Conservation (phyloP, 2,888 invertebrate genomes). For the Carpatolechia fugitivella region DNA sequence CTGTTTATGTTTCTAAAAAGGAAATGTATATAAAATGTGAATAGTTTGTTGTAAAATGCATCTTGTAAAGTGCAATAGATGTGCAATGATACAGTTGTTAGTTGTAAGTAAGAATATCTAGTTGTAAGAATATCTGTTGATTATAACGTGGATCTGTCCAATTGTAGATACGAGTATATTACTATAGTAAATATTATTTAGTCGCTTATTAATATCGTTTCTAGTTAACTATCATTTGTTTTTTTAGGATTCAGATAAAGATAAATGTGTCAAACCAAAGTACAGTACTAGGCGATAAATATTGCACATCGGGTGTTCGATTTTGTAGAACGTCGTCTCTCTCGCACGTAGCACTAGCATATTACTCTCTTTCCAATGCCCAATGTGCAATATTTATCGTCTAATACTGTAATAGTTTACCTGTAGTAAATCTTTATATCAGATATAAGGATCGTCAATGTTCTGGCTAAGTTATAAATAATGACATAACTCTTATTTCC, state of each 20-base stretch:
- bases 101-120: slow-evolving; percentile 57
- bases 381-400: too few relatives aligned
- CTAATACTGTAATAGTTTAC: too few relatives aligned
- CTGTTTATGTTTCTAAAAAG: background rate
- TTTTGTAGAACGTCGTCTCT: too few relatives aligned
- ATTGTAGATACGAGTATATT: slow-evolving; percentile 49
- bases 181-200: slow-evolving; percentile 19
- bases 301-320: too few relatives aligned
- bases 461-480: too few relatives aligned
- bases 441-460: too few relatives aligned
- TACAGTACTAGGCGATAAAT: too few relatives aligned
- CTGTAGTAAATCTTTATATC: too few relatives aligned
- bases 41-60: slow-evolving; percentile 77
- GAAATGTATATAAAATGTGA: slow-evolving; percentile 56
- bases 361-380: too few relatives aligned
- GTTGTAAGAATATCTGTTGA: slow-evolving; percentile 57
- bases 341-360: too few relatives aligned
- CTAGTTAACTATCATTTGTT: slow-evolving; percentile 21
- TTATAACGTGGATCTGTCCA: slow-evolving; percentile 61
- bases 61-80: slow-evolving; percentile 77
- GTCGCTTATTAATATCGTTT: slow-evolving; percentile 22
- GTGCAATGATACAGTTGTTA: slow-evolving; percentile 76
- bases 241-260: background rate
- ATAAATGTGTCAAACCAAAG: too few relatives aligned
- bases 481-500: too few relatives aligned